Evolutionary conservation across 2,797 vertebrate genomes (phyloP).

Genomic region (Percopsis omiscomaycus): DNA sequence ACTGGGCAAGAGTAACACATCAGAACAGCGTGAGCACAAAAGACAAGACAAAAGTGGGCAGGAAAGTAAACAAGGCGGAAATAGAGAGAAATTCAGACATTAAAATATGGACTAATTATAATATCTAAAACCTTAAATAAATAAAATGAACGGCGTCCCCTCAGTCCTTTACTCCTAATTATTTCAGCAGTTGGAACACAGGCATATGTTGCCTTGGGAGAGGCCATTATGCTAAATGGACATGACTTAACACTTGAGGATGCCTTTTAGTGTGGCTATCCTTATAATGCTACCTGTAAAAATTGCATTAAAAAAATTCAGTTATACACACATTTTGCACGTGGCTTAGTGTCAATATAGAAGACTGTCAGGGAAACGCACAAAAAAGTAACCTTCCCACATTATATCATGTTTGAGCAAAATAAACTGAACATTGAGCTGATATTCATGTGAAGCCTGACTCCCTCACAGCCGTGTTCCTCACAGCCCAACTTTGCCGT

Average conservation of each 20-base stretch:
- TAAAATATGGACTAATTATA: conserved; percentile 37
- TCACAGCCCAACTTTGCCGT: conserved; percentile 2
- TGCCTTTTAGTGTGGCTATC: conserved; percentile 50
- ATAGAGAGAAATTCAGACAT: conserved; percentile 14
- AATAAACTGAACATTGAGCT: conserved; percentile 32
- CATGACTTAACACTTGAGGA: conserved; percentile 49
- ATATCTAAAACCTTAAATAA: conserved; percentile 52
- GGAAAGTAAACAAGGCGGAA: conserved; percentile 5
- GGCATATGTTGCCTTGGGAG: conserved; percentile 51
- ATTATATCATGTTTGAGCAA: conserved; percentile 44
- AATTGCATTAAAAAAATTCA: conserved; percentile 41
- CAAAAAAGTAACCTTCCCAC: conserved; percentile 11
- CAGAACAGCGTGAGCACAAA: background rate
- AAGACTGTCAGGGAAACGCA: conserved; percentile 17
- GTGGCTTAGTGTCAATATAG: conserved; percentile 21
- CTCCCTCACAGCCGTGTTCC: conserved; percentile 29
- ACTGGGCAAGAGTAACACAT: conserved; percentile 70
- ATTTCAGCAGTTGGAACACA: conserved; percentile 49
- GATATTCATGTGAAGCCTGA: conserved; percentile 36
- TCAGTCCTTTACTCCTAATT: conserved; percentile 53
- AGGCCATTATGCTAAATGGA: conserved; percentile 52
- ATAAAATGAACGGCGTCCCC: conserved; percentile 39
- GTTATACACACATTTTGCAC: conserved; percentile 13
- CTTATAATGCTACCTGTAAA: conserved; percentile 38
- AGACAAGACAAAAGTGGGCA: background rate